Base-by-base conservation (phyloP, 2,797 vertebrate genomes). In the Catharus ustulatus region DNA sequence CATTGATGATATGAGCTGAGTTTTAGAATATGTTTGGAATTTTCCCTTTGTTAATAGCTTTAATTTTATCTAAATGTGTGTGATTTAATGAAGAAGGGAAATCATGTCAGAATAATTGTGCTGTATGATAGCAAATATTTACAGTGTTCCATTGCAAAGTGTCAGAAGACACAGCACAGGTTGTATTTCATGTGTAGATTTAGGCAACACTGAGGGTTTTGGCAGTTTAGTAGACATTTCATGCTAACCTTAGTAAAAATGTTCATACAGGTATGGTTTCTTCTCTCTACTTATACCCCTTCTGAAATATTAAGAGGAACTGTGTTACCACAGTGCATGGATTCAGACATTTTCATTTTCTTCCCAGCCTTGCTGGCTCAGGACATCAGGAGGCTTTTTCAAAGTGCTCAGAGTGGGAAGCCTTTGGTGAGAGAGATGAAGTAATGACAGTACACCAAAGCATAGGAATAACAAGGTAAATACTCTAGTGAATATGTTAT, bases 401-500 rank as follows among this genome's bases (percentile, higher is more conserved):
- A 4, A 40, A 74, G 40, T 81, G 58, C 57, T 82, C 91, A 15
- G 83, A 96, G 23, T 93, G 93, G 94, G 85, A 91, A 78, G 42
- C 32, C 29, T 86, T 84, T 34, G 51, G 55, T 86, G 85, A 59
- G 52, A 83, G 62, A 30, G 83, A 93, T 0, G 43, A 91, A 93
- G 59, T 94, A 45, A 95, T 81, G 91, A 36, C 90, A 49, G 71
- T 94, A 22, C 84, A 91, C 32, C 87, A 30, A 32, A 91, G 83
- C 38, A 11, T 78, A 57, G 91, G 84, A 82, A 58, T 89, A 86
- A 20, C 73, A 45, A 94, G 83, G 96, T 96, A 84, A 90, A 76
- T 51, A 42, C 9, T 5, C 3, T 45, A 13, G n/a, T 43, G 13
- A 46, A 73, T 11, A 5, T 83, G 17, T 15, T 75, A 5, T 58